Base-by-base conservation (phyloP, 2,113 vertebrate species). In the Zapus hudsonius region DNA sequence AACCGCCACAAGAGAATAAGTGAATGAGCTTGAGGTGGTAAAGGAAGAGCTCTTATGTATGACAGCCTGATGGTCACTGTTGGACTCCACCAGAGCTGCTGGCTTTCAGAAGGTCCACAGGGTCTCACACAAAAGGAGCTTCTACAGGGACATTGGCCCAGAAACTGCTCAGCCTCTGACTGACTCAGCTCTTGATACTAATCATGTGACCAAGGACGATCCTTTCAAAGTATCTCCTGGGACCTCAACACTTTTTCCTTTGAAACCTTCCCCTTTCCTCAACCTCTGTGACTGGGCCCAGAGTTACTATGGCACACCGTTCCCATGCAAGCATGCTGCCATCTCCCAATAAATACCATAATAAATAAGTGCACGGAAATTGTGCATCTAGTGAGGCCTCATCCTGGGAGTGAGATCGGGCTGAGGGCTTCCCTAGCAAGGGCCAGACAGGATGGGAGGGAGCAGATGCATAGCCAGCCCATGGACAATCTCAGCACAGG, bases 361-460 rank as follows among this genome's bases (percentile, higher is more conserved):
- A 64, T 15, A 59, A 17, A 47, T 17, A 11, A 40, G 57, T 11
- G 20, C 0, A 1, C 3, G 10, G 31, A 12, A 23, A 66, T 33
- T 79, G 12, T 27, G 2, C 63, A 31, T 15, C 15, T 17, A 52
- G 29, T 5, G 10, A 78, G 55, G 29, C n/a, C 27, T 7, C 2
- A 29, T 22, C 2, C 20, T 23, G 31, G 10, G 42, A 63, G 44
- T 3, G 13, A 31, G 31, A 16, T 38, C 1, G 1, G 2, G 6
- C n/a, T 38, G 19, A 11, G 20, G 5, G n/a, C 25, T 44, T 7
- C 20, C 5, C 52, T 17, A 9, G 12, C 5, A n/a, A 0, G 0
- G 3, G 17, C 31, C 67, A 59, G 90, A 40, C 31, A 1, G 33
- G 0, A 4, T 1, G 40, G 25, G 7, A 17, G 67, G 36, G 6